Conservation (phyloP, 2,113 vertebrate species). For the Brachypteracias leptosomus region DNA sequence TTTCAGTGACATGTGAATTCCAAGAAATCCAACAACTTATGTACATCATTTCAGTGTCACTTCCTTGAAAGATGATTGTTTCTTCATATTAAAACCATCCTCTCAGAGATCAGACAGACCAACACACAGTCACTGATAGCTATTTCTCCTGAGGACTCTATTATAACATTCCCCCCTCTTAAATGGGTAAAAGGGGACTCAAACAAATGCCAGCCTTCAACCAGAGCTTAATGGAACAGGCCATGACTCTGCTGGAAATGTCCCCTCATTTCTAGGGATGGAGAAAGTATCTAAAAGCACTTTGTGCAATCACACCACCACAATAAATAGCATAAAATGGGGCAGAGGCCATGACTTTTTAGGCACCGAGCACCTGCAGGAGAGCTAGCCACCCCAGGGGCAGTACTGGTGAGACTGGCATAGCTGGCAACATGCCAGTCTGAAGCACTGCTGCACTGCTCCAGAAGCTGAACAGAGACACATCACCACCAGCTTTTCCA, state of each 20-base stretch:
- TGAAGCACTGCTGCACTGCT: neutral
- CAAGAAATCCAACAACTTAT: neutral
- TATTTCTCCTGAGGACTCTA: neutral
- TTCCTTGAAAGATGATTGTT: neutral
- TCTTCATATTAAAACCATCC: neutral
- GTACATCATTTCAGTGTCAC: rapidly evolving
- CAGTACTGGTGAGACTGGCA: neutral
- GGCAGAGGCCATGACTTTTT: neutral
- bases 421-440: rapidly evolving
- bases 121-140: neutral
- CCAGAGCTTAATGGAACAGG: neutral
- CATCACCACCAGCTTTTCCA: rapidly evolving
- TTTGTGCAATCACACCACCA: rapidly evolving
- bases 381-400: neutral
- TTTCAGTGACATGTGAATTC: neutral
- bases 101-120: neutral
- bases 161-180: no score
- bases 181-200: neutral
- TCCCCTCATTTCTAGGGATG: neutral
- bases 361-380: neutral
- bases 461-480: neutral
- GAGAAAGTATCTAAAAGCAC: neutral
- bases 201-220: neutral
- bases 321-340: rapidly evolving
- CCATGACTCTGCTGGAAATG: neutral